Base-by-base conservation (phyloP, 1,140 invertebrate genomes). In the Leptopilina clavipes region DNA sequence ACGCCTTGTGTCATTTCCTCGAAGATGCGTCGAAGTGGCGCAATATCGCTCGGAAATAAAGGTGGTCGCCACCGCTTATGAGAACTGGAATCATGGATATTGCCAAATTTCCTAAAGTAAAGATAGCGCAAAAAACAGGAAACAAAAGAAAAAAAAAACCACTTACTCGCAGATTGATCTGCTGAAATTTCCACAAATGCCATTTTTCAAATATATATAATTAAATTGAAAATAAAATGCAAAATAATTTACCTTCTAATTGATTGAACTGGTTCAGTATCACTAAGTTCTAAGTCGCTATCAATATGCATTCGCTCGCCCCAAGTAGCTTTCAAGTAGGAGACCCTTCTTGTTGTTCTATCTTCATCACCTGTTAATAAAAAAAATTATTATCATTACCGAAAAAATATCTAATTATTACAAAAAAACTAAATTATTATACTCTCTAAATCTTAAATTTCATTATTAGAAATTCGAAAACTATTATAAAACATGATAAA, bases 301-400 rank as follows among this genome's bases (percentile, higher is more conserved):
- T 94, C 93, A 76, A 94, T 91, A 85, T 93, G 92, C 86, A 94
- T 91, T 72, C 94, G 90, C 81, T 94, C 94, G 54, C 92, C 92
- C 92, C 94, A 91, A 22, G 97, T 98, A 9, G 97, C 97, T 90
- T 96, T 96, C 77, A 98, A 90, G 89, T 98, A 98, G 1, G 97
- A 98, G 59, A 97, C 96, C 79, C 97, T 91, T 83, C 97, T 92
- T 85, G 95, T 96, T 14, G 95, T 93, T 77, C 96, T 94, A 82
- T 97, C 96, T 83, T 96, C 95, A 85, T 97, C 95, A 89, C 91
- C 92, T 73, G 18, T 0, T 25, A 65, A 14, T 72, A 48, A 17
- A 40, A 25, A 73, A 25, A 18, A 59, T 52, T 52, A n/a, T n/a
- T 48, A 48, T 14, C 3, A 48, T 72, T 52, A 72, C 37, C 1